These are phyloP conservation scores for Drosophila chauvacae DNA, from an alignment of 1,140 invertebrate genomes.

Conservation along the genomic window DNA sequence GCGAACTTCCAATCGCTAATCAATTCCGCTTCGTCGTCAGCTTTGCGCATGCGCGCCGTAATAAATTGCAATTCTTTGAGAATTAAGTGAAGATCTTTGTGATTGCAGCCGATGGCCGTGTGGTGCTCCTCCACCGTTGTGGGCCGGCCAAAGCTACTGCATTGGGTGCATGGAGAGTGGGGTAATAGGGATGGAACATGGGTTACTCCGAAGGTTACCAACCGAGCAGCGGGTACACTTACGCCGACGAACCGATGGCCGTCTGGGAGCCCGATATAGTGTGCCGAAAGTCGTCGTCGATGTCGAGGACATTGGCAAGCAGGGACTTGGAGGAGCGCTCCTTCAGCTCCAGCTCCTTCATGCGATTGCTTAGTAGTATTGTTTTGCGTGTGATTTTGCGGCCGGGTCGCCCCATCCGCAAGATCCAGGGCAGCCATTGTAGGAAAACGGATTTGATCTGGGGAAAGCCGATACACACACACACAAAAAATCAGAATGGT, in stretches of 20 bases:
- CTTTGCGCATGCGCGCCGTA: slow-evolving; percentile 94
- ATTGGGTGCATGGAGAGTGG: slow-evolving; percentile 1
- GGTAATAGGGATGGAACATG: background rate
- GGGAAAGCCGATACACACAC: background rate
- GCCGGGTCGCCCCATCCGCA: slow-evolving; percentile 96
- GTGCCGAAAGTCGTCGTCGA: slow-evolving; percentile 96
- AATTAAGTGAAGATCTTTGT: slow-evolving; percentile 92
- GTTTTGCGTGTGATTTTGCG: slow-evolving; percentile 96
- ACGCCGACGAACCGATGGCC: slow-evolving; percentile 85
- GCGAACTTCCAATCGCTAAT: slow-evolving; percentile 99
- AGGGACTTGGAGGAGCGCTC: slow-evolving; percentile 96
- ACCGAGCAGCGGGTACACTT: slow-evolving; percentile 40
- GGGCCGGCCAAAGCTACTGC: slow-evolving; percentile 86
- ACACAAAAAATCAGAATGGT: background rate
- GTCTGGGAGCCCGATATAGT: slow-evolving; percentile 85
- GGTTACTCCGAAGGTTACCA: background rate
- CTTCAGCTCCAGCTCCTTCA: slow-evolving; percentile 95
- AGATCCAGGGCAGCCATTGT: slow-evolving; percentile 97
- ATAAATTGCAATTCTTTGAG: slow-evolving; percentile 97
- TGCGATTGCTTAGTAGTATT: slow-evolving; percentile 93
- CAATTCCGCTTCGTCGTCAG: slow-evolving; percentile 95
- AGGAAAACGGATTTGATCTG: slow-evolving; percentile 96
- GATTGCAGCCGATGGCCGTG: slow-evolving; percentile 86
- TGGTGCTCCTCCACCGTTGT: slow-evolving; percentile 88
- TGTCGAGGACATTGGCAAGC: slow-evolving; percentile 96